Conservation (phyloP, 1,140 invertebrate species). For the Cheumatopsyche charites region DNA sequence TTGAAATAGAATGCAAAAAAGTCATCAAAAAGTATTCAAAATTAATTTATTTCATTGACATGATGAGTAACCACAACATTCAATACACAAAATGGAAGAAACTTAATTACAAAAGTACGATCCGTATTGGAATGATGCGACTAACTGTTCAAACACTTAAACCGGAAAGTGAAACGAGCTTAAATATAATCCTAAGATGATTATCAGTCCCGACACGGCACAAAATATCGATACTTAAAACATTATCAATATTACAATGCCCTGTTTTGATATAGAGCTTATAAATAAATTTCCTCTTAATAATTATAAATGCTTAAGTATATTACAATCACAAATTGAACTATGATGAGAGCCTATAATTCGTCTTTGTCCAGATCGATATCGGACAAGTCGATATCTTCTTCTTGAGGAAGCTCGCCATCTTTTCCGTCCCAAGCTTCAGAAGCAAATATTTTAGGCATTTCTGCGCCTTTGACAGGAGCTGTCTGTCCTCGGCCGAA, state of each 20-base stretch:
- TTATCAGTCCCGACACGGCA: slow-evolving; percentile 49
- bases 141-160: slow-evolving; percentile 4
- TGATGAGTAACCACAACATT: background rate
- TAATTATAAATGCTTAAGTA: slow-evolving; percentile 16
- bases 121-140: slow-evolving; percentile 13
- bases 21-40: slow-evolving; percentile 1
- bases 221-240: slow-evolving; percentile 49
- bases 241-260: slow-evolving; percentile 30
- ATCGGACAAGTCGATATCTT: slow-evolving; percentile 93
- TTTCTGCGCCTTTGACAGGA: slow-evolving; percentile 82
- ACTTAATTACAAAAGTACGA: background rate
- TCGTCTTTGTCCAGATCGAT: slow-evolving; percentile 88
- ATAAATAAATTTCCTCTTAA: slow-evolving; percentile 1
- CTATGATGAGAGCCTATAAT: slow-evolving; percentile 61
- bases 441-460: slow-evolving; percentile 77
- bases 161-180: background rate
- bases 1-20: too few relatives aligned
- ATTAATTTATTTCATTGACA: slow-evolving; percentile 6
- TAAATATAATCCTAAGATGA: background rate
- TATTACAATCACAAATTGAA: slow-evolving; percentile 29
- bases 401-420: slow-evolving; percentile 84
- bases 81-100: slow-evolving; percentile 2
- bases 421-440: slow-evolving; percentile 98
- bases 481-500: slow-evolving; percentile 93
- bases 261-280: slow-evolving; percentile 21